Conservation (phyloP, 2,888 invertebrate genomes). For the Nasonovia ribisnigri region DNA sequence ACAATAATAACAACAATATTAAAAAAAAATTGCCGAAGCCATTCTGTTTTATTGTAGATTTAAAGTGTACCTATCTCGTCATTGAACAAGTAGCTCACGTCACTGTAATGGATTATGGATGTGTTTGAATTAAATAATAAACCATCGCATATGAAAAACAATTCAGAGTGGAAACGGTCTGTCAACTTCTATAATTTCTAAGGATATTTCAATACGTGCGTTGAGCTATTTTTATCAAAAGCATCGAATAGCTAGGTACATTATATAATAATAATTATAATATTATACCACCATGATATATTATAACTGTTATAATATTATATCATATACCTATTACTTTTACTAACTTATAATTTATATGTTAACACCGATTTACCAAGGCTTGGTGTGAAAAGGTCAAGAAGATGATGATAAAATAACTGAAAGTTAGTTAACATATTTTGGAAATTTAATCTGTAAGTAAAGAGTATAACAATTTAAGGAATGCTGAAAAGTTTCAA, state of each 20-base stretch:
- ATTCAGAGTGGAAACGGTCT: neutral
- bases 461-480: neutral
- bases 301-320: neutral
- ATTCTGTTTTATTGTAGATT: neutral
- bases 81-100: neutral
- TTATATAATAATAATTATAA: neutral
- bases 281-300: neutral
- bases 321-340: neutral
- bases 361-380: neutral
- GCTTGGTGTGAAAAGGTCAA: neutral
- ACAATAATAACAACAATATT: neutral
- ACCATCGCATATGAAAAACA: neutral
- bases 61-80: neutral
- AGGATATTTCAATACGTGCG: neutral
- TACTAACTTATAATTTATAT: neutral
- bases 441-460: neutral
- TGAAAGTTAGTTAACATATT: neutral
- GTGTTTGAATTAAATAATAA: neutral
- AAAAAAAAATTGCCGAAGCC: neutral
- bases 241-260: neutral
- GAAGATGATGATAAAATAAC: neutral
- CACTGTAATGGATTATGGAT: neutral
- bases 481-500: neutral
- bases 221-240: neutral
- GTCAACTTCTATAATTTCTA: neutral